Percentiles rank a stretch among this genome's conserved stretches.
Evolutionary conservation across 2,888 invertebrate genomes (phyloP).

Genomic region (Lamproptera curius): DNA sequence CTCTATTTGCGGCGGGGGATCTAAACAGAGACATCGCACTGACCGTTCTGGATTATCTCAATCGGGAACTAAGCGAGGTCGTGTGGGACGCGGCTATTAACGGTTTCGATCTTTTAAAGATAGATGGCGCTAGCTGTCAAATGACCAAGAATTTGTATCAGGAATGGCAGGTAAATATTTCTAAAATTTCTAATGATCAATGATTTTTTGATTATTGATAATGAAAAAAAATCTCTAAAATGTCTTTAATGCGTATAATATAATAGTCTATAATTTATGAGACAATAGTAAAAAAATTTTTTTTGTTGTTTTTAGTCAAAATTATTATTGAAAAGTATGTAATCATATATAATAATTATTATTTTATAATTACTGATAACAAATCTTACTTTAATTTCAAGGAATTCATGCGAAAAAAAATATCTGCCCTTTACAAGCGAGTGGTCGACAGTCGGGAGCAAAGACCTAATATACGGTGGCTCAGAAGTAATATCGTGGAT

Average conservation of each 20-base stretch:
- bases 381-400: too few species aligned
- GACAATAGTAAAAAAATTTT: too few species aligned
- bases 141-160: conserved; percentile 52
- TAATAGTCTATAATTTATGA: too few species aligned
- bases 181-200: too few species aligned
- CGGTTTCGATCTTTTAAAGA: conserved; percentile 52
- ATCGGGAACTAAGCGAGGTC: conserved; percentile 45
- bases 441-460: conserved; percentile 40
- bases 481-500: conserved; percentile 45
- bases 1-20: conserved; percentile 57
- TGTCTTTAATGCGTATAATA: too few species aligned
- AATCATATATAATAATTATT: too few species aligned
- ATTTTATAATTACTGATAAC: too few species aligned
- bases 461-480: conserved; percentile 38
- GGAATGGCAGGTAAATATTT: conserved; percentile 66
- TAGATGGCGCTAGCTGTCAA: conserved; percentile 42
- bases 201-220: too few species aligned
- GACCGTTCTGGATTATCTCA: conserved; percentile 51
- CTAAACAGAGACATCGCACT: conserved; percentile 43
- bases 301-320: neutral
- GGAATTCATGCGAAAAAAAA: conserved; percentile 53
- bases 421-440: conserved; percentile 43
- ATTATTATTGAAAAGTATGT: too few species aligned
- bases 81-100: conserved; percentile 58
- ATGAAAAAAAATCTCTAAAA: too few species aligned